A percentile compares a stretch with the other conserved stretches of the same genome.
Evolutionary conservation across 2,888 invertebrate genomes (phyloP).

Genomic region (Atherix ibis): DNA sequence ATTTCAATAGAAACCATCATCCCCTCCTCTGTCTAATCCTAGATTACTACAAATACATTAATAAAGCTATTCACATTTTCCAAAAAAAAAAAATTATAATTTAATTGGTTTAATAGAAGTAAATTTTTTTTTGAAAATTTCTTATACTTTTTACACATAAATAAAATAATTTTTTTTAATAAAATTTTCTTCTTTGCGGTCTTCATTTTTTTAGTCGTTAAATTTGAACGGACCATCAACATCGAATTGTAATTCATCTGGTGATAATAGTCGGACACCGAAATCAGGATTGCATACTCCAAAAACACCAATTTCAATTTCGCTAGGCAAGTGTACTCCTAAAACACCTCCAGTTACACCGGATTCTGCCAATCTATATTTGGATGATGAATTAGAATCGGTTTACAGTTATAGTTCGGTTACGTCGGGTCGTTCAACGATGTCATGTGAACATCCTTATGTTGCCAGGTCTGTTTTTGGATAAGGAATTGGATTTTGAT

Average conservation of each 20-base stretch:
- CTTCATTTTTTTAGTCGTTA: slow-evolving; percentile 23
- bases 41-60: too few relatives aligned
- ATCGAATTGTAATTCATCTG: slow-evolving; percentile 8
- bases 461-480: slow-evolving; percentile 41
- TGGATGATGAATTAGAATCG: slow-evolving; percentile 59
- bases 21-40: too few relatives aligned
- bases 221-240: slow-evolving; percentile 25
- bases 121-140: background rate
- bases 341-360: slow-evolving; percentile 46
- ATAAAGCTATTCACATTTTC: too few relatives aligned
- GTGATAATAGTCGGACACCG: slow-evolving; percentile 8
- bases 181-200: background rate
- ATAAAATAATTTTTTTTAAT: background rate
- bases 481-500: background rate
- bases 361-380: slow-evolving; percentile 37
- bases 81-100: background rate
- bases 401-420: slow-evolving; percentile 63
- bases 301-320: slow-evolving; percentile 17
- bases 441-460: slow-evolving; percentile 60
- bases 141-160: background rate
- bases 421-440: slow-evolving; percentile 55
- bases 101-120: background rate
- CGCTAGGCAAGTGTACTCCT: slow-evolving; percentile 23
- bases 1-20: too few relatives aligned
- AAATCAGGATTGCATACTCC: slow-evolving; percentile 14